Conservation (phyloP, 2,888 invertebrate species). For the Leptopilina myrica region DNA sequence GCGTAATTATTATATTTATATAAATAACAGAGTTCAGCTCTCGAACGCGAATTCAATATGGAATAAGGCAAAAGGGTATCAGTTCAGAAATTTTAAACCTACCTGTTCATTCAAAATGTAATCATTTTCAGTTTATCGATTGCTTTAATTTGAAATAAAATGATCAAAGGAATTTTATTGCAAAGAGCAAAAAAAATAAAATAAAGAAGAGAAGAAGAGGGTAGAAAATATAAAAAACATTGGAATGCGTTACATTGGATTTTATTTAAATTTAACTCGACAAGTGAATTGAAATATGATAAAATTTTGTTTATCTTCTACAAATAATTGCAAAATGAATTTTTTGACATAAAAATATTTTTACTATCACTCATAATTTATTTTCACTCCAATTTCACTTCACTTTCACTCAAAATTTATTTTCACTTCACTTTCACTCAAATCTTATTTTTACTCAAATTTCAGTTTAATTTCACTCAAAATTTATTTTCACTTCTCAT, state of each 20-base stretch:
- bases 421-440: too few relatives aligned
- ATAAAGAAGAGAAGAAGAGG: neutral
- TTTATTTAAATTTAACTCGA: neutral
- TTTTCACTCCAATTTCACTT: too few relatives aligned
- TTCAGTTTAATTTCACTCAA: too few relatives aligned
- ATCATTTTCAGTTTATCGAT: slow-evolving; percentile 21
- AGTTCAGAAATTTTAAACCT: slow-evolving; percentile 8
- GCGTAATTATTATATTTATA: too few relatives aligned
- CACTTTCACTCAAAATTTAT: too few relatives aligned
- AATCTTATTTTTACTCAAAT: too few relatives aligned
- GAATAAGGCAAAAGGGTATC: neutral
- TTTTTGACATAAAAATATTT: too few relatives aligned
- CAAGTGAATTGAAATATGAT: neutral
- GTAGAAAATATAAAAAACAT: neutral
- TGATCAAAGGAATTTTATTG: slow-evolving; percentile 15
- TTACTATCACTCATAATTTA: too few relatives aligned
- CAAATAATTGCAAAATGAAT: neutral
- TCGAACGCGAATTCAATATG: neutral
- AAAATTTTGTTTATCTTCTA: neutral
- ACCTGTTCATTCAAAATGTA: neutral
- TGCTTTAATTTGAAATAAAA: slow-evolving; percentile 22
- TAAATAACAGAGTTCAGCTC: neutral
- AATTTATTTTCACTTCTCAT: too few relatives aligned
- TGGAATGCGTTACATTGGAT: neutral
- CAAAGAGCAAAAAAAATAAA: neutral